Conservation (phyloP, 1,140 invertebrate genomes). For the Phymastichus coffea region DNA sequence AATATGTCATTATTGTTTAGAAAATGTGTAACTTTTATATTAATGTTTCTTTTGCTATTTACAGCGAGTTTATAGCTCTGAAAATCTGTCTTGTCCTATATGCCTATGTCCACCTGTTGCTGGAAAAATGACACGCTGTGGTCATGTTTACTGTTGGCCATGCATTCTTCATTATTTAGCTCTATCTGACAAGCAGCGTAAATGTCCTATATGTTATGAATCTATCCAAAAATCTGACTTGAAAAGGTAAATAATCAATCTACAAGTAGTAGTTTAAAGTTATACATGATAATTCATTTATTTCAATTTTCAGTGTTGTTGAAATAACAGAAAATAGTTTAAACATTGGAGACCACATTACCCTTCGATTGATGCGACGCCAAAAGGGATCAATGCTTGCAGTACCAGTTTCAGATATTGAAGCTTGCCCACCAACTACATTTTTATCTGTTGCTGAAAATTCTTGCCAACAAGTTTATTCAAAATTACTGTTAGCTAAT, state of each 20-base stretch:
- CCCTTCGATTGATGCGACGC: conserved; percentile 84
- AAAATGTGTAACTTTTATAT: neutral
- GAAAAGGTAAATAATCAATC: conserved; percentile 74
- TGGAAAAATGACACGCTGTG: conserved; percentile 90
- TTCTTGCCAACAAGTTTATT: conserved; percentile 59
- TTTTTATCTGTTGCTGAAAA: conserved; percentile 56
- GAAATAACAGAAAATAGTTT: conserved; percentile 61
- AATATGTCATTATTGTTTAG: neutral
- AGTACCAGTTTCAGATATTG: conserved; percentile 60
- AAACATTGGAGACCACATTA: conserved; percentile 71
- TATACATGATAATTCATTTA: conserved; percentile 15
- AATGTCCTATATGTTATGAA: conserved; percentile 88
- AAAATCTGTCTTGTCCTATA: conserved; percentile 83
- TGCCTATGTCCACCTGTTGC: conserved; percentile 82
- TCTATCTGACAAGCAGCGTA: conserved; percentile 75
- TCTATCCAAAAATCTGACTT: conserved; percentile 75
- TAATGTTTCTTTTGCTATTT: conserved; percentile 39
- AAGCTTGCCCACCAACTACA: conserved; percentile 38
- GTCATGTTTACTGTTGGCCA: conserved; percentile 94
- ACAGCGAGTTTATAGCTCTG: conserved; percentile 63
- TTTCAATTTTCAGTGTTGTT: conserved; percentile 56
- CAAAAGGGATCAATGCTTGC: conserved; percentile 76
- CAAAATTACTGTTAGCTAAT: conserved; percentile 77
- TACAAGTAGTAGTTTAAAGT: neutral
- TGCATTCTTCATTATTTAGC: conserved; percentile 92